Evolutionary conservation across 2,113 vertebrate species (phyloP), one percentile per base, ranked within the genome.

Genomic region (Aphyosemion australe): DNA sequence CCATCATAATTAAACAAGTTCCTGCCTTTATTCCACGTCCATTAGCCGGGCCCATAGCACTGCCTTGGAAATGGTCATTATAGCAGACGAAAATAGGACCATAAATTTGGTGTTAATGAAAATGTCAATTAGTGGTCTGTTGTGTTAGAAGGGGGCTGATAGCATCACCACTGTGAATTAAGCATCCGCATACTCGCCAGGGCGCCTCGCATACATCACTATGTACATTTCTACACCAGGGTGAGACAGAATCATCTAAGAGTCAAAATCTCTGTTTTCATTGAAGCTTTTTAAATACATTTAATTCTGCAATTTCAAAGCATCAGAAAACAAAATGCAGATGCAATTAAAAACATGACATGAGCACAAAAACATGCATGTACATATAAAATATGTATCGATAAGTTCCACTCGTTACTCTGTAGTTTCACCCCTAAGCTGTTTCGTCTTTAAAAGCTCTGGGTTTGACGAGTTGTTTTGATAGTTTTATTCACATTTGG

Each of bases 101-200:
- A 96, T 95, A 95, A 95, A 96, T 96, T 94, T 91, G 88, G 89
- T 80, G 88, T 94, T 95, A 95, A 96, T 96, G 95, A 95, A 96
- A 95, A 95, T 94, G 95, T 96, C 95, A 95, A 92, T 93, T 91
- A 93, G 93, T 92, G 89, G 88, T 66, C 86, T 88, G 84, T 91
- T 93, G 93, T 89, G 92, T 95, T 93, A 93, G 85, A 79, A 87
- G 72, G 82, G 85, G 91, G 92, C 90, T 93, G 94, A 93, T 93
- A 84, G 79, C 82, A 77, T 86, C 82, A 82, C 82, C 69, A 70
- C 69, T 84, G 69, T 74, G 68, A 85, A 87, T 84, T 83, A 78
- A 80, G 89, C 75, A 76, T 73, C 79, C 83, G 83, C 65, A 70
- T 72, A 77, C 86, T 90, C 43, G 54, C 85, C 78, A 41, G 65